Conservation (phyloP, 2,113 vertebrate genomes). For the Dasyprocta punctata region DNA sequence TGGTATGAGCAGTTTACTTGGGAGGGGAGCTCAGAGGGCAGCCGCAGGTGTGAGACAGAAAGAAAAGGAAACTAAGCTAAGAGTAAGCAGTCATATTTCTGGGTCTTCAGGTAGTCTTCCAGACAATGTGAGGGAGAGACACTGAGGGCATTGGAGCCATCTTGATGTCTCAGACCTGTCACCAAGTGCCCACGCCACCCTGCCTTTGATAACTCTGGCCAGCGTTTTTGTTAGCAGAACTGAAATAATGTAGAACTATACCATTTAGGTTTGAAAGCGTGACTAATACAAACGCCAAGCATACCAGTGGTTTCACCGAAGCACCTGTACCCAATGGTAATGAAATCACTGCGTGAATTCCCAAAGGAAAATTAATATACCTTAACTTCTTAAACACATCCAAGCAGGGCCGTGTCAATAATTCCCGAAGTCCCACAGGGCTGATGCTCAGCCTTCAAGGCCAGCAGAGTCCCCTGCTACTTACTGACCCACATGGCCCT, state of each 20-base stretch:
- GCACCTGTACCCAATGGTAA: background rate
- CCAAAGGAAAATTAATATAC: background rate
- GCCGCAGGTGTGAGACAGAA: background rate
- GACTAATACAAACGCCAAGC: background rate
- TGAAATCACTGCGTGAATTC: background rate
- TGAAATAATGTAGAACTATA: background rate
- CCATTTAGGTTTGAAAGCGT: background rate
- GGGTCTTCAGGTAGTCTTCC: background rate
- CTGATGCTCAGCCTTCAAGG: background rate
- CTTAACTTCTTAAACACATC: background rate
- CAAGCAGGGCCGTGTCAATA: background rate
- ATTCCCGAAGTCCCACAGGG: background rate
- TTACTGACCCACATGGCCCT: background rate
- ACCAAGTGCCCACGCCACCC: background rate
- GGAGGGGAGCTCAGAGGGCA: background rate
- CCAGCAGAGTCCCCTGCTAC: background rate
- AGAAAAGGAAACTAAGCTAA: background rate
- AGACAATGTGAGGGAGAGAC: background rate
- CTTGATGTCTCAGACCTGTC: background rate
- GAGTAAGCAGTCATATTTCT: background rate
- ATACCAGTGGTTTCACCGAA: background rate
- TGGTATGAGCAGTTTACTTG: background rate
- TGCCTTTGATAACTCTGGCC: background rate
- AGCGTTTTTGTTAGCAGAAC: background rate
- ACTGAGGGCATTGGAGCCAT: accelerated